Base-by-base conservation (phyloP, 1,140 invertebrate genomes). In the Radopholus similis region DNA sequence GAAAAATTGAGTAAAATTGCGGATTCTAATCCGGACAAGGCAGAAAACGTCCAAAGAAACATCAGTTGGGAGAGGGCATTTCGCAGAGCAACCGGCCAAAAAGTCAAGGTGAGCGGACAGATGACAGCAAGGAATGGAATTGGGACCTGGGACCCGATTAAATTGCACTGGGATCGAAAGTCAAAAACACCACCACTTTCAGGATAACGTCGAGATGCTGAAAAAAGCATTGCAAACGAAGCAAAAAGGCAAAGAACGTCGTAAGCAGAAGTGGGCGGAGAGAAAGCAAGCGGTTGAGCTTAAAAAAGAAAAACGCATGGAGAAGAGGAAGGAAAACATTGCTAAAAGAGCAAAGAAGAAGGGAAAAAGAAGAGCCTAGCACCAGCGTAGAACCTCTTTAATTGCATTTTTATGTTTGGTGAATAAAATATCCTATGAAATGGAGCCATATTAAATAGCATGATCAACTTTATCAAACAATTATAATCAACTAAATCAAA, bases 61-160 rank as follows among this genome's bases (percentile, higher is more conserved):
- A 74, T 77, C 37, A 51, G 62, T 4, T 77, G 74, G 68, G 59
- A 77, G 15, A 60, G 47, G 4, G 75, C 68, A 8, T 51, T 77
- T 9, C 73, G 69, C 18, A 32, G 72, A 54, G 75, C 74, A 23
- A 53, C 60, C 47, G 75, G 77, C 21, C 54, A 51, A 49, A 77
- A 72, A 62, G 57, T 74, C 11, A 80, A 78, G 42, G 75, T 63
- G n/a, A 9, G 67, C 34, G 18, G 13, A 37, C 26, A 34, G 28
- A 18, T 11, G 28, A 0, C n/a, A 58, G 35, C 9, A 5, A 18
- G 32, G 15, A 32, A 37, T 38, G 21, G 15, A 4, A 13, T 34
- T 65, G 9, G 26, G 15, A 18, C 13, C 4, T 11, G 23, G 23
- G 26, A 4, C 26, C 2, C 4, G 9, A 34, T 11, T 2, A 49